Percentiles rank a stretch among this genome's conserved stretches.
Evolutionary conservation across 2,888 invertebrate species (phyloP).

Genomic region (Scaptomyza tumidula): DNA sequence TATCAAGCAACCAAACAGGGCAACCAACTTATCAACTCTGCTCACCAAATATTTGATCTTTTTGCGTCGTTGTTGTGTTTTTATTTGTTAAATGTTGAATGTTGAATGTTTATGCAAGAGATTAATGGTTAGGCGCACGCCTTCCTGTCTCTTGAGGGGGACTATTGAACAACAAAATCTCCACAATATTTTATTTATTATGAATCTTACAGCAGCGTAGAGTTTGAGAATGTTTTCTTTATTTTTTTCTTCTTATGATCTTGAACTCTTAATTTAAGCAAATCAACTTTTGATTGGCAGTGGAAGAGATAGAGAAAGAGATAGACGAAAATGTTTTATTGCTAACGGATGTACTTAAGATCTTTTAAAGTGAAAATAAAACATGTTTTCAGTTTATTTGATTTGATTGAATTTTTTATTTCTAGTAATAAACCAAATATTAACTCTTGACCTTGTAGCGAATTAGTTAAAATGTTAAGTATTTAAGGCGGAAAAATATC

Average conservation of each 20-base stretch:
- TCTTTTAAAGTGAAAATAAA: slow-evolving; percentile 35
- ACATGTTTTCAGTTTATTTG: slow-evolving; percentile 11
- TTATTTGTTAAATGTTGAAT: slow-evolving; percentile 54
- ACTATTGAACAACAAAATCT: slow-evolving; percentile 4
- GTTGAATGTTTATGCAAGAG: slow-evolving; percentile 75
- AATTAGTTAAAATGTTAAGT: not conserved
- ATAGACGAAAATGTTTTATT: slow-evolving; percentile 47
- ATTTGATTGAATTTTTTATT: slow-evolving; percentile 2
- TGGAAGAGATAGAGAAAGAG: slow-evolving; percentile 20
- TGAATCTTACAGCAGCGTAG: slow-evolving; percentile 40
- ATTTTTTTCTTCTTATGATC: slow-evolving; percentile 7
- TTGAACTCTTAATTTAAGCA: slow-evolving; percentile 63
- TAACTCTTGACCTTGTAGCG: slow-evolving; percentile 25
- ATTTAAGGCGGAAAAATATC: slow-evolving; percentile 12
- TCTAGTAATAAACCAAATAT: slow-evolving; percentile 4
- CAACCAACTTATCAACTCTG: slow-evolving; percentile 57
- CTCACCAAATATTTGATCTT: slow-evolving; percentile 67
- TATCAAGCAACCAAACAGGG: slow-evolving; percentile 26
- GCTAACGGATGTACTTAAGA: slow-evolving; percentile 51
- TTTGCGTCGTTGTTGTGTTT: slow-evolving; percentile 29
- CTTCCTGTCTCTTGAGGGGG: slow-evolving; percentile 36
- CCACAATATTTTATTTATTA: slow-evolving; percentile 11
- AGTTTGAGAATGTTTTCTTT: slow-evolving; percentile 16
- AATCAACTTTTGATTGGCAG: slow-evolving; percentile 52
- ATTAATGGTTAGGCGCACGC: slow-evolving; percentile 79